phyloP scores from a whole-genome alignment of 2,888 invertebrate genomes.

The Liposcelis brunnea region DNA sequence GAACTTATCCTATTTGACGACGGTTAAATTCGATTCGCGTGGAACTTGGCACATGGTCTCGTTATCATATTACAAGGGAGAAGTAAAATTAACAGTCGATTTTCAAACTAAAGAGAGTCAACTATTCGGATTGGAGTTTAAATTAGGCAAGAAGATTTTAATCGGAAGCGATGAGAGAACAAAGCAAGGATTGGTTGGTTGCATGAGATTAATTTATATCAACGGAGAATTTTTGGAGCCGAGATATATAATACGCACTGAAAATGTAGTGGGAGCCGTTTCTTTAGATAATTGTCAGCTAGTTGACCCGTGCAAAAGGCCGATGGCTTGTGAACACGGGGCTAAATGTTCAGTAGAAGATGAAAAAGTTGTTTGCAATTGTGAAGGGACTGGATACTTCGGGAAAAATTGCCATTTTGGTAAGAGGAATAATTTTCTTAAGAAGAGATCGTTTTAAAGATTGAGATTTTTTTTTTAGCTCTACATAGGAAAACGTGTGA shows the following conservation, averaged over 20 bases:
- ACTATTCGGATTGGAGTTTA: slow-evolving; percentile 47
- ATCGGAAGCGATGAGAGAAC: slow-evolving; percentile 65
- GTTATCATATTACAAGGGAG: slow-evolving; percentile 54
- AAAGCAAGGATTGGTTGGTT: slow-evolving; percentile 68
- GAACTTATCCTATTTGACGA: slow-evolving; percentile 57
- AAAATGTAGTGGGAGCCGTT: slow-evolving; percentile 71
- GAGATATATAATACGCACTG: slow-evolving; percentile 59
- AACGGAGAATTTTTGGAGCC: slow-evolving; percentile 70
- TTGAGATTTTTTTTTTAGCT: not conserved
- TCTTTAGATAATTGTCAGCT: slow-evolving; percentile 80
- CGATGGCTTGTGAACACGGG: slow-evolving; percentile 83
- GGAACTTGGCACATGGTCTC: slow-evolving; percentile 71
- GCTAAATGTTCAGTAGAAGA: slow-evolving; percentile 81
- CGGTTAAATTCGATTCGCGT: slow-evolving; percentile 60
- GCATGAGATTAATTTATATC: slow-evolving; percentile 75
- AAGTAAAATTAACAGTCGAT: slow-evolving; percentile 58
- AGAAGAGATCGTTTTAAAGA: not conserved
- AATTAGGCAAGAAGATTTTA: slow-evolving; percentile 50
- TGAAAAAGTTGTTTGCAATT: slow-evolving; percentile 75
- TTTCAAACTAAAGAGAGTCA: slow-evolving; percentile 52
- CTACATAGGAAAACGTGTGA: slow-evolving; percentile 66
- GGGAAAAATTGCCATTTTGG: slow-evolving; percentile 87
- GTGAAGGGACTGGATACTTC: slow-evolving; percentile 75
- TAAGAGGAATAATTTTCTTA: slow-evolving; percentile 22
- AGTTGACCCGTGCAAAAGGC: slow-evolving; percentile 73